These are phyloP conservation scores for Chrysemys picta DNA, from an alignment of 2,113 vertebrate species.

Conservation along the genomic window DNA sequence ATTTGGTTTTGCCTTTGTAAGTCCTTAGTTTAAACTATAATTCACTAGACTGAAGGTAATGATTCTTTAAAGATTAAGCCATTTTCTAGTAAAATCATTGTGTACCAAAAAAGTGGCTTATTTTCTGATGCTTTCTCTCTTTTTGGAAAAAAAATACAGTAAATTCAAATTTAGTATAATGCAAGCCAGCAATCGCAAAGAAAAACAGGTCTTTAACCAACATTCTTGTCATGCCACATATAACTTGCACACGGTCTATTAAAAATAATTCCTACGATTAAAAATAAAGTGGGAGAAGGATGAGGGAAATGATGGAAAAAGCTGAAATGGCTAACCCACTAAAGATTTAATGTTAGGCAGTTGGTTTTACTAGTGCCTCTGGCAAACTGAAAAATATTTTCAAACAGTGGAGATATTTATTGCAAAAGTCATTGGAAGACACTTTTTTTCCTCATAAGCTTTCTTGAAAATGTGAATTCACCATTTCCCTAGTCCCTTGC, in stretches of 20 bases:
- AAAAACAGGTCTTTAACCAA: neutral
- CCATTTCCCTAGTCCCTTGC: constrained; percentile 29
- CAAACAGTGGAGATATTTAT: neutral
- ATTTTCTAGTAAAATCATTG: neutral
- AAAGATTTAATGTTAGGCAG: neutral
- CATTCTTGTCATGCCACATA: neutral
- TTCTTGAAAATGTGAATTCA: constrained; percentile 34
- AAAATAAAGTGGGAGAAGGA: neutral
- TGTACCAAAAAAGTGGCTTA: neutral
- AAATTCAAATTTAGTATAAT: neutral
- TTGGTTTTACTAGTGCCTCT: neutral
- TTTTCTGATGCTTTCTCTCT: neutral
- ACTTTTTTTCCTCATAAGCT: neutral
- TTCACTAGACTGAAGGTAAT: neutral
- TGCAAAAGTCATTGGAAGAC: constrained; percentile 16
- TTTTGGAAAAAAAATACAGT: neutral
- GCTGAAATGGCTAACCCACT: neutral
- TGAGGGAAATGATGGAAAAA: neutral
- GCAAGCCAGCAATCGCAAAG: neutral
- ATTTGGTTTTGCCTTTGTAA: neutral
- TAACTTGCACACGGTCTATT: rapidly evolving
- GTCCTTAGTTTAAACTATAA: neutral
- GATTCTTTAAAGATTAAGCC: neutral
- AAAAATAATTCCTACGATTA: neutral
- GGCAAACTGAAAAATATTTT: constrained; percentile 1